These are phyloP conservation scores for Sarcoramphus papa DNA, from an alignment of 2,797 vertebrate genomes.

Conservation along the genomic window DNA sequence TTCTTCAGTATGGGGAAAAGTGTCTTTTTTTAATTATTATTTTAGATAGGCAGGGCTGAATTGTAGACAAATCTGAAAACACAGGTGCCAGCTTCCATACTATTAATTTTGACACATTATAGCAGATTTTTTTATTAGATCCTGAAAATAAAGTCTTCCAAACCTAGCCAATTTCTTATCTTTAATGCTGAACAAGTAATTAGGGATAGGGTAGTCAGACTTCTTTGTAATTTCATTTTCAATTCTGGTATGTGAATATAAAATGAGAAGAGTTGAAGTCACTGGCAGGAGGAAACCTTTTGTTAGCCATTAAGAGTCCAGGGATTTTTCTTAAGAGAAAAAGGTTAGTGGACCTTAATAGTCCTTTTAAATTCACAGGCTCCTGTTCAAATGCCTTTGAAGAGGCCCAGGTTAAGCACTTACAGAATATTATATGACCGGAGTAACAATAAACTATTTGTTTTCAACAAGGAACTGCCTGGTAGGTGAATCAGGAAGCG, in stretches of 20 bases:
- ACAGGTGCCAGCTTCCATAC: not conserved
- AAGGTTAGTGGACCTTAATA: constrained; percentile 28
- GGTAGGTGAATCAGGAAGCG: constrained; percentile 35
- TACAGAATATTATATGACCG: not conserved
- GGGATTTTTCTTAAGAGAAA: not conserved
- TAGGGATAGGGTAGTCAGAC: not conserved
- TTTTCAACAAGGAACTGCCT: constrained; percentile 47
- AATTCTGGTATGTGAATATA: not conserved
- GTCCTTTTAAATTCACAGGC: not conserved
- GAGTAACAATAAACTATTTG: constrained; percentile 52
- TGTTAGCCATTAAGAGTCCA: not conserved
- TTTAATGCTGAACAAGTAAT: not conserved
- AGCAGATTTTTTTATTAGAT: not conserved
- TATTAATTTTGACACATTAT: not conserved
- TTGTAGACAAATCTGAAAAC: not conserved
- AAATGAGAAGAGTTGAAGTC: not conserved
- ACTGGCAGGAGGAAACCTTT: not conserved
- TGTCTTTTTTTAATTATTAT: not conserved
- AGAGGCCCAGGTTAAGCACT: not conserved
- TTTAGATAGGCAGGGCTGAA: not conserved
- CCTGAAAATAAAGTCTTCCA: not conserved
- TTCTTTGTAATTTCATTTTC: not conserved
- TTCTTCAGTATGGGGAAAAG: not conserved
- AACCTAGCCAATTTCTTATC: not conserved
- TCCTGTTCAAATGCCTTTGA: constrained; percentile 25